Conservation (phyloP, 2,797 vertebrate species). For the Eremophila alpestris region DNA sequence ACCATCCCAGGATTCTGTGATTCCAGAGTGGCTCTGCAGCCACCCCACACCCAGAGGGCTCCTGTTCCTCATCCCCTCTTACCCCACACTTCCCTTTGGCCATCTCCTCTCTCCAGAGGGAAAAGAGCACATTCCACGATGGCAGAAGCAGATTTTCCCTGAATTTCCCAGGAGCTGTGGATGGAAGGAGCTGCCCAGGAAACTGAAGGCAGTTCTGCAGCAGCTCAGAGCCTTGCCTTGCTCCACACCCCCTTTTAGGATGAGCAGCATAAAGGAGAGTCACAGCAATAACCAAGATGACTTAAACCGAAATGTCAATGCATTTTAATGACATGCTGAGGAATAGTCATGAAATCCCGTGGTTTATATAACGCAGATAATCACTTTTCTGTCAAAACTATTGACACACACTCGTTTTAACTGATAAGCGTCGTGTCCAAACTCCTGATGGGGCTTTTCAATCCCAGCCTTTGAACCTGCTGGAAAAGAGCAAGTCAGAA, state of each 20-base stretch:
- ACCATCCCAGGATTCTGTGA: fast-evolving
- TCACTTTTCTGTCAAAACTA: constrained; percentile 46
- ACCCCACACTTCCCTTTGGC: not conserved
- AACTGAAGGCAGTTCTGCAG: not conserved
- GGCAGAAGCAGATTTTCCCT: not conserved
- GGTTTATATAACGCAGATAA: not conserved
- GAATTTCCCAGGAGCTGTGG: not conserved
- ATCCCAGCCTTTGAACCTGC: not conserved
- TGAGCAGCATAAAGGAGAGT: not conserved
- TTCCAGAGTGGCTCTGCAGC: too few species aligned
- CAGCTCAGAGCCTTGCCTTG: not conserved
- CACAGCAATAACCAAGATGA: not conserved
- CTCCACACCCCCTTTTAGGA: not conserved
- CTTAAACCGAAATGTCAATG: not conserved
- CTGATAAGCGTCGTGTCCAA: not conserved
- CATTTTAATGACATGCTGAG: not conserved
- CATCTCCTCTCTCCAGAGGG: not conserved
- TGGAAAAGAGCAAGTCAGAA: not conserved
- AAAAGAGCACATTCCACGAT: fast-evolving
- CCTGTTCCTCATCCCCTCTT: not conserved
- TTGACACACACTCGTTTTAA: constrained; percentile 1
- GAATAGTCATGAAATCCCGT: not conserved
- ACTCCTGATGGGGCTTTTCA: not conserved
- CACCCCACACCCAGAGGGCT: fast-evolving
- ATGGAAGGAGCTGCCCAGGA: fast-evolving